Evolutionary conservation across 2,888 invertebrate species (phyloP).

Genomic region (Lacanobia oleracea): DNA sequence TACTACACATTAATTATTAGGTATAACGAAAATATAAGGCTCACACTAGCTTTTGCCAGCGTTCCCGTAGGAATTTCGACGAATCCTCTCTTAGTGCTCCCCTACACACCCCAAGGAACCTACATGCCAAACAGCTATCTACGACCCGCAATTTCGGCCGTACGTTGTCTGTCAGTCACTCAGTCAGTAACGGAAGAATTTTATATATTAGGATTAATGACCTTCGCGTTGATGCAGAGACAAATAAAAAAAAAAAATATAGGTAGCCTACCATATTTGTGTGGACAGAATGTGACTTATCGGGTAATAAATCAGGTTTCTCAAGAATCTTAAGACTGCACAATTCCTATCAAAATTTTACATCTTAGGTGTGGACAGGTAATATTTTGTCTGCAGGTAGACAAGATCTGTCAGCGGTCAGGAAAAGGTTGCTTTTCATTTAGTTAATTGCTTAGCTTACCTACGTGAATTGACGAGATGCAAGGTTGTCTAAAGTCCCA

Average conservation of each 20-base stretch:
- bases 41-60: no score
- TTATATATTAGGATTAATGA: no score
- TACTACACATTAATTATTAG: no score
- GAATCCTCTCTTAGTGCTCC: no score
- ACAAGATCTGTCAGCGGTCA: conserved; percentile 8
- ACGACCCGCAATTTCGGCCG: no score
- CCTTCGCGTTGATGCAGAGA: background rate
- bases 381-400: conserved; percentile 8
- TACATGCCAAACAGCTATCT: no score
- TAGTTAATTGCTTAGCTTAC: background rate
- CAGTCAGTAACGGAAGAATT: no score
- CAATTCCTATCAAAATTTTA: conserved; percentile 22
- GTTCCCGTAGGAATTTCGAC: no score
- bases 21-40: no score
- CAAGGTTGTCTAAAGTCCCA: background rate
- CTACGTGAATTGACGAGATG: background rate
- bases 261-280: background rate
- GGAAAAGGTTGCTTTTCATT: conserved; percentile 5
- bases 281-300: conserved; percentile 22
- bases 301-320: conserved; percentile 30
- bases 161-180: no score
- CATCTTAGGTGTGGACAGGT: conserved; percentile 24
- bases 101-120: no score
- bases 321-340: background rate
- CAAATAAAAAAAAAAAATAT: background rate